Conservation (phyloP, 2,113 vertebrate genomes). For the Cyphomyrus discorhynchus region DNA sequence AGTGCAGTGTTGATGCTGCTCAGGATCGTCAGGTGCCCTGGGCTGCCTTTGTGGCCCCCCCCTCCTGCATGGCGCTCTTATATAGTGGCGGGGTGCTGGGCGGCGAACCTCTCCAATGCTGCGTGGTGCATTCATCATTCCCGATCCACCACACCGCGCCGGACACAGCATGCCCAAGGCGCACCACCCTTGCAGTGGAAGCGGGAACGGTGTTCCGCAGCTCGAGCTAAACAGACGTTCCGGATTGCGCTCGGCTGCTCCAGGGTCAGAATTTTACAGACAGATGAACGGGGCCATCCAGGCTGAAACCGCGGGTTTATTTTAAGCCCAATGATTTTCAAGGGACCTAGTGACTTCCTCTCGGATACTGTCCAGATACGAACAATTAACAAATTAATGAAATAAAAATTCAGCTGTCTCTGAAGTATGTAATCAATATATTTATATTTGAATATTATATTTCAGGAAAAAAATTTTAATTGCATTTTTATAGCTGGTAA, state of each 20-base stretch:
- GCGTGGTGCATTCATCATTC: constrained; percentile 46
- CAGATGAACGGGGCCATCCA: background rate
- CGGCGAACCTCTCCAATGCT: constrained; percentile 8
- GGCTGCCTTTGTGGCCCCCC: constrained; percentile 21
- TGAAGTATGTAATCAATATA: background rate
- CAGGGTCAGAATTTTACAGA: background rate
- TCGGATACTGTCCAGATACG: background rate
- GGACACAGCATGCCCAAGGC: constrained; percentile 14
- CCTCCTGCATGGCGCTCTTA: background rate
- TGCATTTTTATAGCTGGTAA: background rate
- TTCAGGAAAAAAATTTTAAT: background rate
- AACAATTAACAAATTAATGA: background rate
- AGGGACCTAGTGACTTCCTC: background rate
- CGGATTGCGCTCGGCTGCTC: background rate
- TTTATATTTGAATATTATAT: background rate
- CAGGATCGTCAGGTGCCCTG: constrained; percentile 25
- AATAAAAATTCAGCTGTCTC: background rate
- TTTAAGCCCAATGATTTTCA: background rate
- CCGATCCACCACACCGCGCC: constrained; percentile 54
- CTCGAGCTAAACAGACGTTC: constrained; percentile 24
- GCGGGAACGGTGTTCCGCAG: constrained; percentile 49
- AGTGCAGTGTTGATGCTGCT: constrained; percentile 21
- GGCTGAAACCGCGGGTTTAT: background rate
- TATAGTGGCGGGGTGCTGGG: constrained; percentile 16
- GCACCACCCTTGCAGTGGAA: constrained; percentile 37